phyloP scores from a whole-genome alignment of 1,140 invertebrate genomes.

The Cepaea nemoralis region DNA sequence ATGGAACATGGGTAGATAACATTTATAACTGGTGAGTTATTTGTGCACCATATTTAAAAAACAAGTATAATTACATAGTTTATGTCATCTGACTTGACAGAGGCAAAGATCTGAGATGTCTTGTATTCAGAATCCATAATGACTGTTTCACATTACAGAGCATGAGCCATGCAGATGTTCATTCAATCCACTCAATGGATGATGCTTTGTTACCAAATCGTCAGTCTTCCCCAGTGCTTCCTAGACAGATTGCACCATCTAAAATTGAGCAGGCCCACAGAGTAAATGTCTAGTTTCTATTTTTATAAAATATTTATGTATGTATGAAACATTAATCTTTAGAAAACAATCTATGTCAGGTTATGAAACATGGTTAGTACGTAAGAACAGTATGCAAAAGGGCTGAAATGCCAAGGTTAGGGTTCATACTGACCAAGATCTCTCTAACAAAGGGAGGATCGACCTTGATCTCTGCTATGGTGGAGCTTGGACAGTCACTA shows the following conservation, averaged over 20 bases:
- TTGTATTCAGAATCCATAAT: neutral
- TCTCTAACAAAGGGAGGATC: too few species aligned
- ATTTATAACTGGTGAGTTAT: neutral
- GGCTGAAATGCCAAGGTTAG: too few species aligned
- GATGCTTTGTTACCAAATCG: constrained; percentile 4
- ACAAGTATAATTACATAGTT: neutral
- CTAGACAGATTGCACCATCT: neutral
- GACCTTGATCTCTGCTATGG: too few species aligned
- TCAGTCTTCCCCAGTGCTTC: neutral
- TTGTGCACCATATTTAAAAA: neutral
- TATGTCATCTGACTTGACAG: neutral
- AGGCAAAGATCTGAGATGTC: neutral
- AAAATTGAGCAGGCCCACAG: neutral
- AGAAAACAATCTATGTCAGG: too few species aligned
- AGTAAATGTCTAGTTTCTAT: constrained; percentile 1
- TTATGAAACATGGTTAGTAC: too few species aligned
- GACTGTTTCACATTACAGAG: constrained; percentile 10
- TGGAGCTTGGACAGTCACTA: too few species aligned
- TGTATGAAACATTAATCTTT: too few species aligned
- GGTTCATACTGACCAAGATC: too few species aligned
- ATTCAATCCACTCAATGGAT: constrained; percentile 36
- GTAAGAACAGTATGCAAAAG: too few species aligned
- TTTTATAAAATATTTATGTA: too few species aligned
- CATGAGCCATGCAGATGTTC: constrained; percentile 9
- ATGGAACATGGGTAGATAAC: neutral